Conservation (phyloP, 2,888 invertebrate species). For the Hartigia nigra region DNA sequence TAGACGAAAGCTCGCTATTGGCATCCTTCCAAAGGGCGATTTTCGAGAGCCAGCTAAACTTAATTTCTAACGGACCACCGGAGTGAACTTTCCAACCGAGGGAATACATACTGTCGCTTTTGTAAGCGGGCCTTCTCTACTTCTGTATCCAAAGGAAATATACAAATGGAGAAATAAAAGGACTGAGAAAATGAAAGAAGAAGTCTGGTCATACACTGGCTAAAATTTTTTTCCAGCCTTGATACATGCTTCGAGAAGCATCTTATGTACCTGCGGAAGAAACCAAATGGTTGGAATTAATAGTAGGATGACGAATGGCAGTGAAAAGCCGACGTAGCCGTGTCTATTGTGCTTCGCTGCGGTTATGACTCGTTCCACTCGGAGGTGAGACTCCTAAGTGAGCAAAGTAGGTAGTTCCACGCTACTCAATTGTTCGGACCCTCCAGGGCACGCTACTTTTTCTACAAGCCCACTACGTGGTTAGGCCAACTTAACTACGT, state of each 20-base stretch:
- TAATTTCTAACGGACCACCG: background rate
- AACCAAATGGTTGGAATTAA: slow-evolving; percentile 6
- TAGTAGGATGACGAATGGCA: slow-evolving; percentile 34
- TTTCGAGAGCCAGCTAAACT: slow-evolving; percentile 33
- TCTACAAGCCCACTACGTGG: background rate
- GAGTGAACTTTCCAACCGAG: background rate
- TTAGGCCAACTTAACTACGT: background rate
- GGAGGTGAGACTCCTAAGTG: slow-evolving; percentile 38
- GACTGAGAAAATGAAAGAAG: background rate
- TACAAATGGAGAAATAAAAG: slow-evolving; percentile 11
- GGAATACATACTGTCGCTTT: background rate
- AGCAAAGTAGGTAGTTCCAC: slow-evolving; percentile 31
- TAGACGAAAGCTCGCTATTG: slow-evolving; percentile 32
- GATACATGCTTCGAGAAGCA: background rate
- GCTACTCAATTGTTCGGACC: slow-evolving; percentile 48
- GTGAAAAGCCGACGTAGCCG: slow-evolving; percentile 41
- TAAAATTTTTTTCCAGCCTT: background rate
- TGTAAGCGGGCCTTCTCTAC: background rate
- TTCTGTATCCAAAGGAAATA: background rate
- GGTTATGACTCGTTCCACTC: slow-evolving; percentile 44
- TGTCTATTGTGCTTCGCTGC: slow-evolving; percentile 43
- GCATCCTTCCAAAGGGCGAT: slow-evolving; percentile 46
- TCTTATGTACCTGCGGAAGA: slow-evolving; percentile 6
- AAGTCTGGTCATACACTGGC: background rate
- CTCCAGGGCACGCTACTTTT: background rate